Percentiles rank a stretch among this genome's conserved stretches.
These are phyloP conservation scores for Actias luna DNA, from an alignment of 2,888 invertebrate species.

Conservation along the genomic window DNA sequence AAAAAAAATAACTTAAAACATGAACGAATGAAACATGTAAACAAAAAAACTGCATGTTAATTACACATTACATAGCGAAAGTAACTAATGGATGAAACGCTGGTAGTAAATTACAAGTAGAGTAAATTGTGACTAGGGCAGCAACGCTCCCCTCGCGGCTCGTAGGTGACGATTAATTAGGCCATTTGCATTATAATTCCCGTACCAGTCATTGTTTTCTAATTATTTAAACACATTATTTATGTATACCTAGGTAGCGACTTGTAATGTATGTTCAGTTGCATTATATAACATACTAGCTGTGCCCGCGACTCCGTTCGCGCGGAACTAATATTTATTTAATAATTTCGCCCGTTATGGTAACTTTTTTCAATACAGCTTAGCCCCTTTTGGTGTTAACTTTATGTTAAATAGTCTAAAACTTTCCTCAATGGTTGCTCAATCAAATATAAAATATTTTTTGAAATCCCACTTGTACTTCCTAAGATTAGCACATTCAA, in stretches of 20 bases:
- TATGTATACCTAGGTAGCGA: conserved; percentile 25
- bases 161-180: conserved; percentile 58
- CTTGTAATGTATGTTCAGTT: conserved; percentile 12
- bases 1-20: neutral
- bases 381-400: too few relatives aligned
- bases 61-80: neutral
- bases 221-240: conserved; percentile 47
- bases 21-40: neutral
- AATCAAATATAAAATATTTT: too few relatives aligned
- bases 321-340: too few relatives aligned
- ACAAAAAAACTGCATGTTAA: neutral
- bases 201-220: conserved; percentile 54
- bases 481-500: too few relatives aligned
- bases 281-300: conserved; percentile 3
- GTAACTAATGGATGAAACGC: neutral
- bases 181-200: conserved; percentile 54
- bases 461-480: too few relatives aligned
- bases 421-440: too few relatives aligned
- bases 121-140: conserved; percentile 11
- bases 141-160: conserved; percentile 26
- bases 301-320: too few relatives aligned
- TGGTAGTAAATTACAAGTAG: conserved; percentile 12
- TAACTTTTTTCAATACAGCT: too few relatives aligned
- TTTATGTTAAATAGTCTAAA: too few relatives aligned
- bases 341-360: too few relatives aligned